phyloP scores from a whole-genome alignment of 1,140 invertebrate species.

The Cotesia typhae region DNA sequence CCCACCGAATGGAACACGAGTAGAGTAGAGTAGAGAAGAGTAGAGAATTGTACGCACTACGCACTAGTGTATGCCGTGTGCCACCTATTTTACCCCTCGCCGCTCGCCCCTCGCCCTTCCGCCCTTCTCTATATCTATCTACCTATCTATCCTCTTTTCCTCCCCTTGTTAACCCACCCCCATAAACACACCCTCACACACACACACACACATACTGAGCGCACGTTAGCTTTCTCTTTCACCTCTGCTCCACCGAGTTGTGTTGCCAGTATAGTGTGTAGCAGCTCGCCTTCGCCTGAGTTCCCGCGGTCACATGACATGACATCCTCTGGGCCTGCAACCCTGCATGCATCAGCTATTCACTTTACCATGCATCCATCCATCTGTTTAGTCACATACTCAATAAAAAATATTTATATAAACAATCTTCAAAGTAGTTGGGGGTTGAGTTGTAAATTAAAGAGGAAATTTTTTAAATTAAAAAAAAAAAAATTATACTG shows the following conservation, averaged over 20 bases:
- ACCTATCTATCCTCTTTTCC: slow-evolving; percentile 12
- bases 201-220: background rate
- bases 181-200: background rate
- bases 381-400: background rate
- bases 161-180: background rate
- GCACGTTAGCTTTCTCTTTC: slow-evolving; percentile 6
- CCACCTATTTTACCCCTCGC: slow-evolving; percentile 41
- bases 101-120: background rate
- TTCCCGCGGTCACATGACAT: background rate
- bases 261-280: too few relatives aligned
- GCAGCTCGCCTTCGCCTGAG: background rate
- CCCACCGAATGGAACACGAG: slow-evolving; percentile 41
- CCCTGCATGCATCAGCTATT: background rate
- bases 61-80: slow-evolving; percentile 35
- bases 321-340: background rate
- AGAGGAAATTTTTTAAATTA: background rate
- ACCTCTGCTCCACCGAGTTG: background rate
- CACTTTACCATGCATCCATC: background rate
- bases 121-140: slow-evolving; percentile 9
- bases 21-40: slow-evolving; percentile 37
- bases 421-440: background rate
- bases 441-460: too few relatives aligned
- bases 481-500: too few relatives aligned
- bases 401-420: slow-evolving; percentile 6
- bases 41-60: slow-evolving; percentile 44